Percentiles rank a stretch among this genome's conserved stretches.
phyloP scores from a whole-genome alignment of 1,140 invertebrate species.

The Drosophila seguyi region DNA sequence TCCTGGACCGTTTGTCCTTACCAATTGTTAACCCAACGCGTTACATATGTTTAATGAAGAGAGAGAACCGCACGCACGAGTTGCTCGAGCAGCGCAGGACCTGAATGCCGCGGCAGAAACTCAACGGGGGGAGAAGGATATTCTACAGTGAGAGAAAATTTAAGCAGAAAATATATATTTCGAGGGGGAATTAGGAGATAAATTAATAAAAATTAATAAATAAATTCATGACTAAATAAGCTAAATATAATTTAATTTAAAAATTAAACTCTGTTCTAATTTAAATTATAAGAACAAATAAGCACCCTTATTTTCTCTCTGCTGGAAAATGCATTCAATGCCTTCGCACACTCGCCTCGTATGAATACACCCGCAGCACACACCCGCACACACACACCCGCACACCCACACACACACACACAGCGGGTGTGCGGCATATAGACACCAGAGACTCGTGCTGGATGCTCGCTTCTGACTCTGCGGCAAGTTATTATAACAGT shows the following conservation, averaged over 20 bases:
- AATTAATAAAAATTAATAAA: no score
- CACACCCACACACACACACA: background rate
- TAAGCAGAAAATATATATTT: background rate
- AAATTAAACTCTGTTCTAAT: no score
- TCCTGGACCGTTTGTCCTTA: slow-evolving; percentile 15
- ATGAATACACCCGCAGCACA: slow-evolving; percentile 35
- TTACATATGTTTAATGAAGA: slow-evolving; percentile 80
- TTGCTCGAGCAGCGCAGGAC: slow-evolving; percentile 27
- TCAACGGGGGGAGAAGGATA: slow-evolving; percentile 1
- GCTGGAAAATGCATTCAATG: slow-evolving; percentile 40
- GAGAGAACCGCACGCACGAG: slow-evolving; percentile 62
- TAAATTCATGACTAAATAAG: no score
- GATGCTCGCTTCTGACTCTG: slow-evolving; percentile 70
- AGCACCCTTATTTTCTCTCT: background rate
- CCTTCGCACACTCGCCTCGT: slow-evolving; percentile 27
- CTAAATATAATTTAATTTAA: no score
- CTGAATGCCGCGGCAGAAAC: slow-evolving; percentile 9
- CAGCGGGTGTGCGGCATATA: slow-evolving; percentile 16
- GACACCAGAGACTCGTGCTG: slow-evolving; percentile 15
- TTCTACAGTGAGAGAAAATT: slow-evolving; percentile 4
- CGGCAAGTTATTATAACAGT: slow-evolving; percentile 82
- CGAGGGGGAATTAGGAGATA: no score
- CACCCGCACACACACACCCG: background rate
- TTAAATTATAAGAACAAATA: background rate
- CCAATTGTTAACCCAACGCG: slow-evolving; percentile 60